phyloP scores from a whole-genome alignment of 2,113 vertebrate genomes.

The Rhynchopsitta pachyrhyncha region DNA sequence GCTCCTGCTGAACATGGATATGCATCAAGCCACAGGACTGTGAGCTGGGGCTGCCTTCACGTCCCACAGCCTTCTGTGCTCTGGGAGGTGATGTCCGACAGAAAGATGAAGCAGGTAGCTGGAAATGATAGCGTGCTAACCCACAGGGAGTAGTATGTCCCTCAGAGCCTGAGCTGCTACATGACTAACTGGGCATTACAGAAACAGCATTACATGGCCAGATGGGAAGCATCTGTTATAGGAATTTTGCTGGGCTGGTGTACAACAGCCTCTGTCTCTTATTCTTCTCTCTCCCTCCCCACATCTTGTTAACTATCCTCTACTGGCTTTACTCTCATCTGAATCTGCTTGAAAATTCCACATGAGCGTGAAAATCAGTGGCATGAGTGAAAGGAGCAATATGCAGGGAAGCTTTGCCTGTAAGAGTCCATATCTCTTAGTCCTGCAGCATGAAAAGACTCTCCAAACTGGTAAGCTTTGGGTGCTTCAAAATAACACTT shows the following conservation, averaged over 20 bases:
- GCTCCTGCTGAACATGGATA: not conserved
- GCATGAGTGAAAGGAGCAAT: not conserved
- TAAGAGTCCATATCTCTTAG: not conserved
- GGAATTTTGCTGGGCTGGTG: not conserved
- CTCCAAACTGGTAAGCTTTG: not conserved
- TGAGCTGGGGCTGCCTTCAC: not conserved
- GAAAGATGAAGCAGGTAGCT: not conserved
- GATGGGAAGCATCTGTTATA: not conserved
- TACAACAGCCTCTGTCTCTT: not conserved
- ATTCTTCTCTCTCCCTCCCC: not conserved
- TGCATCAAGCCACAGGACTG: not conserved
- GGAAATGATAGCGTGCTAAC: not conserved
- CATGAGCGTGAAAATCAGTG: not conserved
- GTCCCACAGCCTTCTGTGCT: not conserved
- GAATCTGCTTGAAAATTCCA: not conserved
- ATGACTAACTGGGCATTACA: not conserved
- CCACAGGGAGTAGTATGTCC: not conserved
- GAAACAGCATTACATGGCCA: not conserved
- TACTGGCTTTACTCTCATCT: not conserved
- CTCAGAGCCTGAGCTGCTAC: not conserved
- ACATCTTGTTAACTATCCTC: not conserved
- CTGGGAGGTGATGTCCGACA: not conserved
- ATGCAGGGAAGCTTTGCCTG: not conserved
- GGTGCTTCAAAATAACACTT: not conserved
- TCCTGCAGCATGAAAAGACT: not conserved